A percentile compares a stretch with the other conserved stretches of the same genome.
Conservation (phyloP, 64 coral and sea anemone genomes). For the Porites lutea region DNA sequence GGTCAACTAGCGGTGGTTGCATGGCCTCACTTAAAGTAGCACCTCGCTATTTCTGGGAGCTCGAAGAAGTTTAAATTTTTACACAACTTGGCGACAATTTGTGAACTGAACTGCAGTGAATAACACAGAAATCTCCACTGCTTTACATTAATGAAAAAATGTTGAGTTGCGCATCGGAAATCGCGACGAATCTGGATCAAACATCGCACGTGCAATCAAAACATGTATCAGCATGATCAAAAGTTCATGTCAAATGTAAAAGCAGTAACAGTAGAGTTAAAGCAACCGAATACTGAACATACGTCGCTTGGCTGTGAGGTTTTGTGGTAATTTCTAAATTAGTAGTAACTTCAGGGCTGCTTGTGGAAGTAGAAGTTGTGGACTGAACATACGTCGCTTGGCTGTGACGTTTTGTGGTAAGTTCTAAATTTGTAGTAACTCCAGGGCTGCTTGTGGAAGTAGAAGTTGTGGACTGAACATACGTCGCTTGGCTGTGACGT, state of each 20-base stretch:
- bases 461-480: not conserved
- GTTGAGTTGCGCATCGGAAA: too few relatives aligned
- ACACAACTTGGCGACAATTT: too few relatives aligned
- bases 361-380: not conserved
- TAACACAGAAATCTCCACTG: too few relatives aligned
- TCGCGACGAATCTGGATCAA: too few relatives aligned
- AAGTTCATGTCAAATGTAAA: not conserved
- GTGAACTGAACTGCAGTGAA: too few relatives aligned
- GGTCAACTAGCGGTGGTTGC: too few relatives aligned
- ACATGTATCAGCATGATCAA: too few relatives aligned
- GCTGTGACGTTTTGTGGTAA: not conserved
- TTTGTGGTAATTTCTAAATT: not conserved
- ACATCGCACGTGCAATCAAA: too few relatives aligned
- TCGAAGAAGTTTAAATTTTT: too few relatives aligned
- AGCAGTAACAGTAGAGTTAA: not conserved
- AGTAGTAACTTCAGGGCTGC: not conserved
- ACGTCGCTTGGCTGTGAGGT: not conserved
- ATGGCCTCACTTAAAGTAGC: too few relatives aligned
- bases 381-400: not conserved
- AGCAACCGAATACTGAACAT: not conserved
- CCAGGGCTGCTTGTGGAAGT: not conserved
- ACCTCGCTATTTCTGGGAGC: too few relatives aligned
- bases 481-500: not conserved
- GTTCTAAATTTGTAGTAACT: not conserved
- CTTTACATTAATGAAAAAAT: not conserved